Percentiles rank a stretch among this genome's conserved stretches.
phyloP scores from a whole-genome alignment of 1,140 invertebrate species.

The Brachionus plicatilis region DNA sequence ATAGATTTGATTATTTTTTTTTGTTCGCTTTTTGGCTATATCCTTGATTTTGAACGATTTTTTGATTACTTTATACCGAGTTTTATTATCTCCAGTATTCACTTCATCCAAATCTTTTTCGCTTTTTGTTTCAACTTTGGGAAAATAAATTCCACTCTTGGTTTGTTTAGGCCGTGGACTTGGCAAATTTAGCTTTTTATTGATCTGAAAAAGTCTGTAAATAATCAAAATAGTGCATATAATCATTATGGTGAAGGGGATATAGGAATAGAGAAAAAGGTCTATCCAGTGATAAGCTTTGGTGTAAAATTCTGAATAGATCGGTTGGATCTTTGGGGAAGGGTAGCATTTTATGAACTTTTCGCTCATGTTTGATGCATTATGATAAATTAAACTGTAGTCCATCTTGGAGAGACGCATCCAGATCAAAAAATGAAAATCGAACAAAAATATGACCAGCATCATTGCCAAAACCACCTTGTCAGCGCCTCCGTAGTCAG shows the following conservation, averaged over 20 bases:
- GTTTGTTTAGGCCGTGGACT: neutral
- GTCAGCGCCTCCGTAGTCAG: slow-evolving; percentile 24
- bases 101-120: neutral
- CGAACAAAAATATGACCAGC: slow-evolving; percentile 30
- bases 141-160: neutral
- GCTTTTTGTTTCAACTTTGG: neutral
- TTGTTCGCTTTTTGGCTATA: slow-evolving; percentile 2
- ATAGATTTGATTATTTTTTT: slow-evolving; percentile 36
- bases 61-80: neutral
- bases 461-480: slow-evolving; percentile 6
- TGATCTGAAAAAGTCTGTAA: slow-evolving; percentile 11
- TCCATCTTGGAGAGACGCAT: slow-evolving; percentile 7
- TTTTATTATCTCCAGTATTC: neutral
- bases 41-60: neutral
- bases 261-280: slow-evolving; percentile 33
- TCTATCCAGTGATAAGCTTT: slow-evolving; percentile 31
- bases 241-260: slow-evolving; percentile 26
- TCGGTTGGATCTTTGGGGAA: neutral
- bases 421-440: slow-evolving; percentile 36
- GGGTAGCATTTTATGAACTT: neutral
- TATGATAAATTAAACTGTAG: neutral
- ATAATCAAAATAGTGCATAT: slow-evolving; percentile 31
- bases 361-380: neutral
- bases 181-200: neutral
- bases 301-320: neutral